phyloP scores from a whole-genome alignment of 2,888 invertebrate genomes.

The Eugnorisma glareosa region DNA sequence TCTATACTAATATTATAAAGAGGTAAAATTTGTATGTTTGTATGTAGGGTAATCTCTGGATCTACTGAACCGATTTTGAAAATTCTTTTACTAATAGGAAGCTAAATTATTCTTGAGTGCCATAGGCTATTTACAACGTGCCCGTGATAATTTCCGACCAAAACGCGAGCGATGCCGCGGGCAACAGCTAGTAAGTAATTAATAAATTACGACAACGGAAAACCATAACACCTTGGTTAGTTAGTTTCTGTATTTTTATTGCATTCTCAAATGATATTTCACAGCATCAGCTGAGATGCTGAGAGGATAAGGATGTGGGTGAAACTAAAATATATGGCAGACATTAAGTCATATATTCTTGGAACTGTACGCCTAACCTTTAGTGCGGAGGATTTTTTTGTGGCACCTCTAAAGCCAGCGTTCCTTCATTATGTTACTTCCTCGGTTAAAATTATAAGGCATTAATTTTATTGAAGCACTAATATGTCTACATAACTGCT shows the following conservation, averaged over 20 bases:
- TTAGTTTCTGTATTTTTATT: constrained; percentile 23
- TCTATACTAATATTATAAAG: too few species aligned
- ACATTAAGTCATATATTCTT: constrained; percentile 44
- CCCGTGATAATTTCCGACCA: too few species aligned
- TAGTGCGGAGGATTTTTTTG: constrained; percentile 46
- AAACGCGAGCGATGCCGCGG: too few species aligned
- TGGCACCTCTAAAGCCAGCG: neutral
- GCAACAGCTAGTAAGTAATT: too few species aligned
- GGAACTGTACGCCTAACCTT: constrained; percentile 43
- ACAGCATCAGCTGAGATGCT: constrained; percentile 12
- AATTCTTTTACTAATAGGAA: too few species aligned
- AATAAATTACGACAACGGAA: constrained; percentile 1
- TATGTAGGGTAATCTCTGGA: too few species aligned
- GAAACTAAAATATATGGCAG: constrained; percentile 28
- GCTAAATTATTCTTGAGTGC: too few species aligned
- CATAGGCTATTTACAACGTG: too few species aligned
- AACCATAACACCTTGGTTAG: neutral
- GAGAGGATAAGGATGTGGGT: constrained; percentile 39
- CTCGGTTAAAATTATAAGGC: constrained; percentile 9
- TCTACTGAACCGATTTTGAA: too few species aligned
- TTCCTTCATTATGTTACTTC: constrained; percentile 14
- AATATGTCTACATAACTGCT: constrained; percentile 1
- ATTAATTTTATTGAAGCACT: constrained; percentile 18
- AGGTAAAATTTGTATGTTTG: too few species aligned
- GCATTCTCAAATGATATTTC: constrained; percentile 16